Percentiles rank a stretch among this genome's conserved stretches.
These are phyloP conservation scores for Diadegma fenestrale DNA, from an alignment of 2,888 invertebrate genomes.

Conservation along the genomic window DNA sequence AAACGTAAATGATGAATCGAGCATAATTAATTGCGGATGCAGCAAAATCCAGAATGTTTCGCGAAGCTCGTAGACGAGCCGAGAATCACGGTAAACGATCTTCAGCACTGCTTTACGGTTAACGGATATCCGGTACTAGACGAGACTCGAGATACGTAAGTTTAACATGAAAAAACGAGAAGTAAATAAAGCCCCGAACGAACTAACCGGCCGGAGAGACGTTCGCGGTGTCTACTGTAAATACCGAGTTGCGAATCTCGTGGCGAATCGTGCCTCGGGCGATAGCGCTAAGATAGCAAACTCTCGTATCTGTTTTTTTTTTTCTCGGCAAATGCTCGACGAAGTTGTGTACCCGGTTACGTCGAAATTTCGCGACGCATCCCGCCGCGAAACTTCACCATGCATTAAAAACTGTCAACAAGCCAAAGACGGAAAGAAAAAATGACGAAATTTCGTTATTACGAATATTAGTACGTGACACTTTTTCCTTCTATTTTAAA, in stretches of 20 bases:
- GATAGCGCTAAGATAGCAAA: constrained; percentile 23
- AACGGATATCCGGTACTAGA: constrained; percentile 60
- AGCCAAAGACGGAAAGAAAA: not conserved
- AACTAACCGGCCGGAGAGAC: constrained; percentile 21
- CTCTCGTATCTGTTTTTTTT: constrained; percentile 25
- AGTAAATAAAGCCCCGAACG: constrained; percentile 1
- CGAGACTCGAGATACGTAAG: constrained; percentile 31
- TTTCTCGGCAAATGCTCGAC: not conserved
- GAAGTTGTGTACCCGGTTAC: not conserved
- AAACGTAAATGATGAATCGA: not conserved
- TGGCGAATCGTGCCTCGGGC: not conserved
- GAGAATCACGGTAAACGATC: constrained; percentile 50
- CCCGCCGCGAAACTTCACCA: not conserved
- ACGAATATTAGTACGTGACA: not conserved
- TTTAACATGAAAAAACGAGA: constrained; percentile 17
- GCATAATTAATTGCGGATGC: not conserved
- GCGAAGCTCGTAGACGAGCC: constrained; percentile 16
- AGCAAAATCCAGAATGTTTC: constrained; percentile 10
- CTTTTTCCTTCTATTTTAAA: not conserved
- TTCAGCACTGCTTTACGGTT: constrained; percentile 49
- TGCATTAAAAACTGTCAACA: constrained; percentile 2
- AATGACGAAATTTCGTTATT: not conserved
- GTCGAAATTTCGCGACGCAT: not conserved
- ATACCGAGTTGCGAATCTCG: constrained; percentile 23
- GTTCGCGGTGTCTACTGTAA: constrained; percentile 17